Percentiles rank a stretch among this genome's conserved stretches.
Conservation (phyloP, 2,797 vertebrate genomes). For the Molossus alvarezi region DNA sequence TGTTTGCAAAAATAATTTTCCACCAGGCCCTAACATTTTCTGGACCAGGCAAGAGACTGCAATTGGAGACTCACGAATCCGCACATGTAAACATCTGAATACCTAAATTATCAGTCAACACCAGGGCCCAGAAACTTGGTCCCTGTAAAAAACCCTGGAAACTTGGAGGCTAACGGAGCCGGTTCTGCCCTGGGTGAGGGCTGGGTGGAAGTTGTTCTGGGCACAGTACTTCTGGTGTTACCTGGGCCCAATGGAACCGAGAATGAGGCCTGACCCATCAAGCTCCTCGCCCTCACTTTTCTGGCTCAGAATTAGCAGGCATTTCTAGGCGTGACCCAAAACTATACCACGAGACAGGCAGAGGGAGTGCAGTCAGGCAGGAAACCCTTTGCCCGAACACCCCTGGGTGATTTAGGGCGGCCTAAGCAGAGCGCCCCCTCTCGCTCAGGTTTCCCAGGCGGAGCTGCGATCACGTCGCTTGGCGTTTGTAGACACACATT, state of each 20-base stretch:
- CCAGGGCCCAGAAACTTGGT: not conserved
- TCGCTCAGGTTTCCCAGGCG: not conserved
- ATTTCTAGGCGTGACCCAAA: not conserved
- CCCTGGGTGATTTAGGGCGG: not conserved
- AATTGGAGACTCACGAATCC: not conserved
- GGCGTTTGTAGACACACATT: not conserved
- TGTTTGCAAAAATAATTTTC: constrained; percentile 40
- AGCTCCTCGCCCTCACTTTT: not conserved
- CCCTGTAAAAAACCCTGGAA: not conserved
- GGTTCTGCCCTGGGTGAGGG: not conserved
- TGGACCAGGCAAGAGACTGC: not conserved
- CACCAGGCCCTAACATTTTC: not conserved
- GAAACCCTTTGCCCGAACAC: not conserved
- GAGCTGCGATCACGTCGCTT: not conserved
- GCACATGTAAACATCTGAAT: not conserved
- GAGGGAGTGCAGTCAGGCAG: not conserved
- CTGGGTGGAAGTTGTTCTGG: not conserved
- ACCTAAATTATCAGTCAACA: not conserved
- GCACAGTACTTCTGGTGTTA: not conserved
- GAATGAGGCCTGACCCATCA: not conserved
- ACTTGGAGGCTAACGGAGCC: not conserved
- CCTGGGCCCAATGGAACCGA: not conserved
- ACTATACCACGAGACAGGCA: not conserved
- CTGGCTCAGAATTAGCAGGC: not conserved
- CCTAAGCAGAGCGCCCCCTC: not conserved